Conservation (phyloP, 2,888 invertebrate species). For the Lamproptera curius region DNA sequence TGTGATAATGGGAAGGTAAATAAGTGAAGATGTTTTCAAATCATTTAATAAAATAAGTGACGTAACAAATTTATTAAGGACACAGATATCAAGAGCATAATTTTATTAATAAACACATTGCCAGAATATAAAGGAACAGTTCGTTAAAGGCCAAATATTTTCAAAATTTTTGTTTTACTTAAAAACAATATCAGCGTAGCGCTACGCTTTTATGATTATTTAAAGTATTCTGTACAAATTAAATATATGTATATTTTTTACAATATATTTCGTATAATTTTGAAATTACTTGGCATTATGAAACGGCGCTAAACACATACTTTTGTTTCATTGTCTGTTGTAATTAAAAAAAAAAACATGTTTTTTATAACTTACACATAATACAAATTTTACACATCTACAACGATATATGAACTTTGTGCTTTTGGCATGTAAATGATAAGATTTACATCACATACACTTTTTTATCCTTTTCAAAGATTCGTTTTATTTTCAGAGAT, state of each 20-base stretch:
- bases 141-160: conserved; percentile 6
- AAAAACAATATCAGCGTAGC: neutral
- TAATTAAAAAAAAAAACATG: neutral
- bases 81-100: conserved; percentile 71
- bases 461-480: neutral
- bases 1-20: no score
- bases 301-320: neutral
- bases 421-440: neutral
- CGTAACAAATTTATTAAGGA: conserved; percentile 71
- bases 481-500: neutral
- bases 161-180: conserved; percentile 7
- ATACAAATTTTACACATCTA: neutral
- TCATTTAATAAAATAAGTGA: conserved; percentile 77
- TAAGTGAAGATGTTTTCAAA: conserved; percentile 44
- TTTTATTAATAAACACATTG: conserved; percentile 44
- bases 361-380: neutral
- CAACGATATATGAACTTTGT: neutral
- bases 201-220: neutral
- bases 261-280: neutral
- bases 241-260: conserved; percentile 2
- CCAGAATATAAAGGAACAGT: conserved; percentile 9
- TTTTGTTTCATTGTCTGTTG: no score
- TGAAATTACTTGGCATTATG: conserved; percentile 3
- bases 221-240: neutral
- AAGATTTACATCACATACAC: neutral